Base-by-base conservation (phyloP, 1,140 invertebrate genomes). In the Orius laevigatus region DNA sequence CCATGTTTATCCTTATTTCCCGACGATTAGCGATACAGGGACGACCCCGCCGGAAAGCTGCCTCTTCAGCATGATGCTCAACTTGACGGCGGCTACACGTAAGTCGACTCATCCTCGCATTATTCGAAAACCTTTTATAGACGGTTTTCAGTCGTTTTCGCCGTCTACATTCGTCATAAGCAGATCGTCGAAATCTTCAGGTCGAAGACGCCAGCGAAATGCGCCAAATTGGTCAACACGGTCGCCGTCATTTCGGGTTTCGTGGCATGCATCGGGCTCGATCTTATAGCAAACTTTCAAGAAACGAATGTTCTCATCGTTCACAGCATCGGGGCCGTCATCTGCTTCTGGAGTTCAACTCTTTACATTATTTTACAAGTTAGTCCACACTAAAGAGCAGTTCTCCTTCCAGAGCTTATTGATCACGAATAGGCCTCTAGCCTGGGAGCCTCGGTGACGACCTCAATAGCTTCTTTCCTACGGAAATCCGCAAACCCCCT, bases 1-100 rank as follows among this genome's bases (percentile, higher is more conserved):
- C 8, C 55, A 56, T 52, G 55, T 56, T 4, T 51, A 56, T 38
- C 62, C 69, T 49, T 66, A 67, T 36, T 73, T 74, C 56, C 71
- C 73, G 19, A 74, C 74, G 54, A 75, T 77, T 54, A 75, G 72
- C 52, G 73, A 77, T 55, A 76, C 74, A 5, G 75, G 74, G 16
- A 70, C 72, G 5, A 53, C 65, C 31, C 64, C 69, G 8, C 74
- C 74, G 12, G 74, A 76, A 55, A 73, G 71, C 33, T 76, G 73
- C 55, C 64, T 74, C 42, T 78, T 78, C 58, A 65, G 69, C 5
- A 69, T 73, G 55, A 60, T 71, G 12, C 58, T 76, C 3, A 75
- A 74, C 52, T 59, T 76, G 9, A 36, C 48, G 10, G 50, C 52
- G 19, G 46, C 49, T 12, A 16, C 46, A 31, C n/a, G 54, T 55